Base-by-base conservation (phyloP, 2,113 vertebrate species). In the Oreotrochilus melanogaster region DNA sequence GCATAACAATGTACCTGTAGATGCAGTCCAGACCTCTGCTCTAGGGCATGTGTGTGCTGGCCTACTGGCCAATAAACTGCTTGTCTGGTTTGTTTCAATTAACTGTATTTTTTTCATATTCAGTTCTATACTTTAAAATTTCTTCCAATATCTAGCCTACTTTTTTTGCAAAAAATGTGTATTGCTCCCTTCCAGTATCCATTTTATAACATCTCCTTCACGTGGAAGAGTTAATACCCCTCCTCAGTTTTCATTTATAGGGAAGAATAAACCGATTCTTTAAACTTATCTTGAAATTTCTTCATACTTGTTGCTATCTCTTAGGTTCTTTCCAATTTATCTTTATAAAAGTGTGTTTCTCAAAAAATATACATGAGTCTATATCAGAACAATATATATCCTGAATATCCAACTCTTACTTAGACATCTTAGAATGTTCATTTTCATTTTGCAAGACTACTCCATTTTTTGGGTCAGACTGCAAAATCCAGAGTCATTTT, bases 1-100 rank as follows among this genome's bases (percentile, higher is more conserved):
- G 4, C 51, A 18, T 17, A 47, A 67, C 13, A 28, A 27, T 17
- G 21, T 42, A 50, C 0, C 0, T 28, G 18, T 17, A 47, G 16
- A 31, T 53, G 22, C 11, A 75, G 14, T 48, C 27, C 43, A 14
- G 6, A 19, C 18, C 9, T 79, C 53, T 87, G n/a, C 17, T 76
- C 39, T 83, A 48, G 13, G 24, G 10, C 43, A 64, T 12, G 2
- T 31, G 8, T 48, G 8, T 89, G 30, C 23, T 39, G 0, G 2
- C 7, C 16, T 39, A 17, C 54, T 48, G 18, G 10, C 14, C 23
- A 61, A 31, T 37, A 78, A 58, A 37, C 3, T 2, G 33, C 24
- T 72, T 43, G 31, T 1, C 21, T 42, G 8, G 4, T 47, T 60
- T 90, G 42, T 0, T 53, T 75, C 50, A 35, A 21, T 31, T 74